Base-by-base conservation (phyloP, 2,113 vertebrate genomes). In the Platycercus adscitus region DNA sequence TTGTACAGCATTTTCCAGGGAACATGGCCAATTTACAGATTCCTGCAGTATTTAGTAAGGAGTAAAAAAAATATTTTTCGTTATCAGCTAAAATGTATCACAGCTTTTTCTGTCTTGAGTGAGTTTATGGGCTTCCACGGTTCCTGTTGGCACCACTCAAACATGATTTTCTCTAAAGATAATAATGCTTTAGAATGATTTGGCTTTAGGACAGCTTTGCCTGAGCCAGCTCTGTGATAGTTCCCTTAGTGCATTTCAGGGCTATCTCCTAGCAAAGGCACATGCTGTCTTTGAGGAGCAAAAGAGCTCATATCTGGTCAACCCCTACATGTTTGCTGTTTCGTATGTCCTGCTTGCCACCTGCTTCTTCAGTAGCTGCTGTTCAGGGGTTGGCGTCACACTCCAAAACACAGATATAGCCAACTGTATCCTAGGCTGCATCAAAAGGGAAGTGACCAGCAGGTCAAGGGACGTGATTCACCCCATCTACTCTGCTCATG, bases 281-380 rank as follows among this genome's bases (percentile, higher is more conserved):
- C 1, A 0, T 4, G 3, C 78, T 58, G 31, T 47, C 8, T 26
- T 89, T 53, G 8, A 26, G 66, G 10, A 61, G 43, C 3, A 1
- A 8, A 31, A 28, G 24, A 9, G 21, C 8, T 11, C 0, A 0
- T 13, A 17, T 11, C 41, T 70, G 56, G 6, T 68, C 18, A 58
- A 35, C 21, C 56, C 56, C 43, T 2, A 12, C 44, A 0, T 0
- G 2, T 43, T 5, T 5, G 11, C 35, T 81, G 4, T 37, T 43
- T 31, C 24, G 3, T 35, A 79, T 24, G 7, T 55, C 39, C 58
- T 60, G 63, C 77, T 64, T 39, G 6, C 13, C 28, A 13, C 8
- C 47, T 58, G 71, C 91, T 86, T 56, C 13, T 6, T 13, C 72
- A 41, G 47, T 0, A 35, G 44, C 20, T 69, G 8, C 47, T 50